Evolutionary conservation across 2,113 vertebrate species (phyloP).

Genomic region (Pseudonaja textilis): DNA sequence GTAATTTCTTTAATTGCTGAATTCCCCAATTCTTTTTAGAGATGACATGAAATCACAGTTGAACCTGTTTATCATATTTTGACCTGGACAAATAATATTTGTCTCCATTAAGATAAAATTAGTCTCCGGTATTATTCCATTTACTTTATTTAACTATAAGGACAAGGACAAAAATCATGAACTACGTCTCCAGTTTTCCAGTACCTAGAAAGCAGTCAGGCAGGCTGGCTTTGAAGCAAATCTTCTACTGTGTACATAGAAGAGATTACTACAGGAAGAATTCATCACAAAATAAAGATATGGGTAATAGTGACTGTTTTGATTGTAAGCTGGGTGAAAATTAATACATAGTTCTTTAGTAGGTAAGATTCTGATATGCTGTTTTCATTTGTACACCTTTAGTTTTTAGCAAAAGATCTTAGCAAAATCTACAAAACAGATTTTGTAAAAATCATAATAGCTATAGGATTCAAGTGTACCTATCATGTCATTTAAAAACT

Average conservation of each 20-base stretch:
- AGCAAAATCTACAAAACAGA: background rate
- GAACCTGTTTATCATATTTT: background rate
- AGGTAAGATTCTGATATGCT: background rate
- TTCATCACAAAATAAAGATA: rapidly evolving
- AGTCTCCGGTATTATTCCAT: background rate
- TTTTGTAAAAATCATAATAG: background rate
- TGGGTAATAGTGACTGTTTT: background rate
- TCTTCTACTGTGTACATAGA: background rate
- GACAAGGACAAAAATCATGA: background rate
- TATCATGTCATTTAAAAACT: background rate
- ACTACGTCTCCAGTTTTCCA: background rate
- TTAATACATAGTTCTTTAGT: slow-evolving; percentile 8
- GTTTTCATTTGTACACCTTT: background rate
- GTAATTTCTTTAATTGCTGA: background rate
- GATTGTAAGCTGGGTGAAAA: rapidly evolving
- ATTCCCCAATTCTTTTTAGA: background rate
- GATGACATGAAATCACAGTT: background rate
- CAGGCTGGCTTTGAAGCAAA: background rate
- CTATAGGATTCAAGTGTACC: background rate
- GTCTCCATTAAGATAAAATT: background rate
- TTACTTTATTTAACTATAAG: background rate
- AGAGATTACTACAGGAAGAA: background rate
- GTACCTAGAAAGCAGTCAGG: background rate
- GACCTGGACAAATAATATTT: background rate
- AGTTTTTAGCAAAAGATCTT: background rate